Conservation (phyloP, 2,888 invertebrate genomes). For the Hirtodrosophila cameraria region DNA sequence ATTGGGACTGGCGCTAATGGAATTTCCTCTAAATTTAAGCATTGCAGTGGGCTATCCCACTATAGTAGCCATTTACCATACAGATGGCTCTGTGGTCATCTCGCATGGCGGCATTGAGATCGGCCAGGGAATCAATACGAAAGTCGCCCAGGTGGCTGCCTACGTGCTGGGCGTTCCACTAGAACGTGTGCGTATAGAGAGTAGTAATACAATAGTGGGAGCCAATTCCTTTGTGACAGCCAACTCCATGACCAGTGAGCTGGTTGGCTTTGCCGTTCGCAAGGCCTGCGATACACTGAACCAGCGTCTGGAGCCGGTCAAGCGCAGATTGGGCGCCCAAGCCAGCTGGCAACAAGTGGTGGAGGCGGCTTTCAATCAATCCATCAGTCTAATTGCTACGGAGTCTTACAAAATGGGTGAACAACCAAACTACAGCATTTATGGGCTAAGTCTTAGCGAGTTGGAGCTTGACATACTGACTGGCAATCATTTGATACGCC, state of each 20-base stretch:
- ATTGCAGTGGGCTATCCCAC: slow-evolving; percentile 85
- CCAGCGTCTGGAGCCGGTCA: slow-evolving; percentile 87
- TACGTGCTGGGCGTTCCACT: slow-evolving; percentile 87
- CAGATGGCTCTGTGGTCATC: slow-evolving; percentile 89
- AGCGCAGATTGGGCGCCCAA: slow-evolving; percentile 78
- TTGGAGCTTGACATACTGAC: slow-evolving; percentile 91
- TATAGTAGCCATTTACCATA: slow-evolving; percentile 88
- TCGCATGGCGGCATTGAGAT: slow-evolving; percentile 90
- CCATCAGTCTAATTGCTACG: slow-evolving; percentile 86
- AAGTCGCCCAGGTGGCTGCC: slow-evolving; percentile 90
- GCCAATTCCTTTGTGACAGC: slow-evolving; percentile 85
- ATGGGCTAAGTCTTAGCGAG: slow-evolving; percentile 88
- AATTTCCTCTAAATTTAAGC: slow-evolving; percentile 59
- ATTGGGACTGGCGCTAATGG: slow-evolving; percentile 88
- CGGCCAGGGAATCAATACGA: slow-evolving; percentile 90
- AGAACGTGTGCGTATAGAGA: slow-evolving; percentile 49
- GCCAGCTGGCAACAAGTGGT: slow-evolving; percentile 85
- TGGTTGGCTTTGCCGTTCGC: slow-evolving; percentile 86
- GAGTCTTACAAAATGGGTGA: slow-evolving; percentile 86
- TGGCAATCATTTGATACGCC: slow-evolving; percentile 88
- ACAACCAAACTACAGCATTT: slow-evolving; percentile 87
- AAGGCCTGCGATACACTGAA: slow-evolving; percentile 88
- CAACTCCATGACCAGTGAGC: slow-evolving; percentile 89
- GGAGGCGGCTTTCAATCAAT: slow-evolving; percentile 48
- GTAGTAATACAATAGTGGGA: slow-evolving; percentile 84